These are phyloP conservation scores for Dasyprocta punctata DNA, from an alignment of 2,113 vertebrate genomes.

Conservation along the genomic window DNA sequence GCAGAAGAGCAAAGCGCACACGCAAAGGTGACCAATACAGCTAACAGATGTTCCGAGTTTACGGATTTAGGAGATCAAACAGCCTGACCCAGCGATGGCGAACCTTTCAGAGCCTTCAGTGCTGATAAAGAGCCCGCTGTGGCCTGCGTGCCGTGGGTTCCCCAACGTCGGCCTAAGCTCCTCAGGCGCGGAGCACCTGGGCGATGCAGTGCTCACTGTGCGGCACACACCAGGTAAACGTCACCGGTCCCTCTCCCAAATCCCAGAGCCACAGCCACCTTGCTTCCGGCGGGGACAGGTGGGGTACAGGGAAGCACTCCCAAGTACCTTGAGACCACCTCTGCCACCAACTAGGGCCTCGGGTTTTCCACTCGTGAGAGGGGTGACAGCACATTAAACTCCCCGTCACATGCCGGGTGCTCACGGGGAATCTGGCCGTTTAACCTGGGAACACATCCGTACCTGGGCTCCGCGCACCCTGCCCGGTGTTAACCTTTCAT, in stretches of 20 bases:
- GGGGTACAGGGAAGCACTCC: background rate
- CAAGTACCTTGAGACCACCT: background rate
- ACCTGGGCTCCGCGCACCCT: background rate
- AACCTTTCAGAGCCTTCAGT: background rate
- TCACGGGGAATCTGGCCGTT: background rate
- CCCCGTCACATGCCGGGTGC: background rate
- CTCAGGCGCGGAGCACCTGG: background rate
- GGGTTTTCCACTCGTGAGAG: background rate
- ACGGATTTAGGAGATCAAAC: conserved; percentile 11
- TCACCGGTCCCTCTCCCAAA: background rate
- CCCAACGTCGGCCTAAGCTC: background rate
- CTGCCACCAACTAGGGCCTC: background rate
- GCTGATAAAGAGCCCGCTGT: background rate
- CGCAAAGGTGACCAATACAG: background rate
- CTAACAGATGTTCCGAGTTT: conserved; percentile 8
- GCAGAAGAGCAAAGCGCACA: background rate
- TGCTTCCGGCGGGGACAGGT: background rate
- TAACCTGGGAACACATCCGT: background rate
- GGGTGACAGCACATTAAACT: background rate
- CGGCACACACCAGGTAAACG: background rate
- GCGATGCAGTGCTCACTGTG: background rate
- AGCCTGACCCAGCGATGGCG: background rate
- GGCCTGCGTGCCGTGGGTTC: background rate
- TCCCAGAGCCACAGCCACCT: background rate
- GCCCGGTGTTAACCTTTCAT: background rate